Conservation (phyloP, 1,140 invertebrate genomes). For the Heterodera carotae region DNA sequence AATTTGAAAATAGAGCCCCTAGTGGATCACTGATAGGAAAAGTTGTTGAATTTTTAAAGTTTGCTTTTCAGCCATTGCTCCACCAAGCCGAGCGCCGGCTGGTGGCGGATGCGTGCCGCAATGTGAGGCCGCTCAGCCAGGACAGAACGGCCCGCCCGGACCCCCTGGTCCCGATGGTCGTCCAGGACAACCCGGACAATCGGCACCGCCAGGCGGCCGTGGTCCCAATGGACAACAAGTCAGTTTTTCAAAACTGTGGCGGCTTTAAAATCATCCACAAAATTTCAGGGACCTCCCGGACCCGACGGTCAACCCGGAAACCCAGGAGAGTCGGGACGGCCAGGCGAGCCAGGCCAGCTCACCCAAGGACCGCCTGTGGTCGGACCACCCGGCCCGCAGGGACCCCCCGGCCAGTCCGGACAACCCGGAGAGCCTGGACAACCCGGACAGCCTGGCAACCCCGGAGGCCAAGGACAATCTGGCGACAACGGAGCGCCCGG, state of each 20-base stretch:
- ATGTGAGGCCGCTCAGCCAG: constrained; percentile 9
- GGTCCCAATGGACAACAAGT: constrained; percentile 38
- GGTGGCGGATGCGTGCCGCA: neutral
- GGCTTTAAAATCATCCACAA: neutral
- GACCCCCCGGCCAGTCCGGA: constrained; percentile 10
- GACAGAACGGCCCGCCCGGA: constrained; percentile 35
- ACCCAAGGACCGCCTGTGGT: constrained; percentile 26
- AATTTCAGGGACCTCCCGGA: constrained; percentile 26
- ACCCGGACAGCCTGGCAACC: constrained; percentile 5
- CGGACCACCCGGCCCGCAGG: constrained; percentile 39
- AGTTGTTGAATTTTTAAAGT: neutral
- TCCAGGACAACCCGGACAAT: constrained; percentile 19
- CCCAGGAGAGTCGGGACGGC: constrained; percentile 12
- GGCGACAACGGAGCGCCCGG: no score
- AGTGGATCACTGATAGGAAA: no score
- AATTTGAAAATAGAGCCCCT: no score
- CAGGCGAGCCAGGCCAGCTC: constrained; percentile 18
- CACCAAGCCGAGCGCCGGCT: neutral
- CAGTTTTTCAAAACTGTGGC: neutral
- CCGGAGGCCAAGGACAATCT: no score
- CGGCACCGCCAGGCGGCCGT: constrained; percentile 32
- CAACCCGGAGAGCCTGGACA: constrained; percentile 2
- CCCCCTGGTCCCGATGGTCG: constrained; percentile 41
- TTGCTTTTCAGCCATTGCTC: neutral
- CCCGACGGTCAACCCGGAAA: constrained; percentile 19